Evolutionary conservation across 2,888 invertebrate genomes (phyloP), one percentile per base, ranked within the genome.

Genomic region (Sicus ferrugineus): DNA sequence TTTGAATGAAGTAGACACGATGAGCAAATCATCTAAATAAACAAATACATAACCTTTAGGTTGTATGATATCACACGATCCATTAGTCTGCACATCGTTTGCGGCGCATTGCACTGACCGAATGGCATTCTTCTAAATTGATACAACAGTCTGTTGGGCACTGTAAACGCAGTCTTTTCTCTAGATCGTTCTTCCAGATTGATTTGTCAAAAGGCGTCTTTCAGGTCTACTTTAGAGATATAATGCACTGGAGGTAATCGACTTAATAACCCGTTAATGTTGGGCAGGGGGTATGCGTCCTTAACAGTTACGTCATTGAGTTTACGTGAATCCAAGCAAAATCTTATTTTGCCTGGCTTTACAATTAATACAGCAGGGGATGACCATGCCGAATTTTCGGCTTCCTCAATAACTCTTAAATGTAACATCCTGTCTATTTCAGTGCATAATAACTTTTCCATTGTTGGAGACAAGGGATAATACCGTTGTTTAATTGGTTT

Each of bases 391-490:
- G n/a, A n/a, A n/a, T n/a, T n/a, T 19, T 6, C 2, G 14, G 23
- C 4, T 48, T 48, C 48, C 7, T 63, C 63, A 28, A 63, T 48
- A 42, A 48, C 48, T 16, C 19, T 1, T 82, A n/a, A n/a, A n/a
- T n/a, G n/a, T n/a, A n/a, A n/a, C n/a, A n/a, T n/a, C 1, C 76
- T 52, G 34, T 81, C 79, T 1, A 82, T 72, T 68, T 81, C 79
- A 4, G 65, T 42, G 61, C 68, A 72, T 30, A 75, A 56, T 9
- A 72, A 19, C 52, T 67, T 66, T 46, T 75, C 73, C 6, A 73
- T 68, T 1, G 67, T 69, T 6, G 75, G 73, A 1, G 71, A 73
- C 3, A 71, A 68, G 1, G 74, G 72, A 46, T 72, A 75, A 50
- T 71, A 73, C 1, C 75, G 63, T 42, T 73, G 71, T 65, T 74